A percentile compares a stretch with the other conserved stretches of the same genome.
Conservation (phyloP, 2,888 invertebrate genomes). For the Invenusta paracnida region DNA sequence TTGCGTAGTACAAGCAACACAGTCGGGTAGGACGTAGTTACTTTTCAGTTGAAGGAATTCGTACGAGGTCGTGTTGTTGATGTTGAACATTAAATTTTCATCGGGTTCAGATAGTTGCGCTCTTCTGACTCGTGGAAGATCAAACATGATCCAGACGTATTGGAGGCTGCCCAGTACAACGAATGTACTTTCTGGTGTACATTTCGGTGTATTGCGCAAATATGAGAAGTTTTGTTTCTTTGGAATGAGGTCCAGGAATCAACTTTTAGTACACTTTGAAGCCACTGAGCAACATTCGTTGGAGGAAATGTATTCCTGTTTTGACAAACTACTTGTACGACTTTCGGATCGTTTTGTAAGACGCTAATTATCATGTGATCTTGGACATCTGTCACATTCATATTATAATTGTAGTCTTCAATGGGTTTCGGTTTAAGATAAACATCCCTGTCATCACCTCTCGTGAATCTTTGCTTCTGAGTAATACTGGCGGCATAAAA, state of each 20-base stretch:
- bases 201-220: slow-evolving; percentile 5
- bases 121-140: neutral
- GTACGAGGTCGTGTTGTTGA: slow-evolving; percentile 5
- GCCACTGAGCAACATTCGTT: slow-evolving; percentile 17
- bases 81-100: neutral
- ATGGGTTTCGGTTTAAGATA: slow-evolving; percentile 9
- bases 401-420: neutral
- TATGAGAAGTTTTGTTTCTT: neutral
- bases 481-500: slow-evolving; percentile 1
- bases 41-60: slow-evolving; percentile 23
- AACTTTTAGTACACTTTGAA: slow-evolving; percentile 7
- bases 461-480: slow-evolving; percentile 5
- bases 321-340: slow-evolving; percentile 17
- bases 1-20: neutral
- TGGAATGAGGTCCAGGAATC: neutral
- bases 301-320: slow-evolving; percentile 23
- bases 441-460: slow-evolving; percentile 11
- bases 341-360: slow-evolving; percentile 5
- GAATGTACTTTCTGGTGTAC: slow-evolving; percentile 8
- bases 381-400: slow-evolving; percentile 14
- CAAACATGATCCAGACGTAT: neutral
- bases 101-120: neutral
- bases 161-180: slow-evolving; percentile 23
- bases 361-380: neutral
- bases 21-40: neutral